Conservation (phyloP, 1,140 invertebrate genomes). For the Nasonia vitripennis region DNA sequence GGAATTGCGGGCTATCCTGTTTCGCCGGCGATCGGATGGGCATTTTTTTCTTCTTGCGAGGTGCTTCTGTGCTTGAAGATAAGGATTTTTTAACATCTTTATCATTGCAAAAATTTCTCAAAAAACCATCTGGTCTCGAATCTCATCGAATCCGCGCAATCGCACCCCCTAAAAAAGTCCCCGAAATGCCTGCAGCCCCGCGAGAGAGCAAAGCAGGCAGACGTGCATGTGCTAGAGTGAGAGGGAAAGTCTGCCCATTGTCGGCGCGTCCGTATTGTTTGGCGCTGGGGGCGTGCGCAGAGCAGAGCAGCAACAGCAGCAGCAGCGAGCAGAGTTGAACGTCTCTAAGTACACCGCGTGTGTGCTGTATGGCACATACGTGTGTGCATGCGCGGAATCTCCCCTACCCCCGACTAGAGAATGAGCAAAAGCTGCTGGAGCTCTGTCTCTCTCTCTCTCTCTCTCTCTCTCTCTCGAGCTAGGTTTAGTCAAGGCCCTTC, state of each 20-base stretch:
- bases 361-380: neutral
- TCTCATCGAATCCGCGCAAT: too few relatives aligned
- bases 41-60: too few relatives aligned
- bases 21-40: neutral
- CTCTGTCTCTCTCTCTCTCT: neutral
- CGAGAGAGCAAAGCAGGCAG: slow-evolving; percentile 8
- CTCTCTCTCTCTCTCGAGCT: neutral
- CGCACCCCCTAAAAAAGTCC: neutral
- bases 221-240: neutral
- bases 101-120: too few relatives aligned
- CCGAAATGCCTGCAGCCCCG: neutral
- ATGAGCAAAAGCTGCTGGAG: slow-evolving; percentile 31
- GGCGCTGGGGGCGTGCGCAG: slow-evolving; percentile 26
- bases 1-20: neutral
- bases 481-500: neutral
- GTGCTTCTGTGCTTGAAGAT: too few relatives aligned
- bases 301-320: neutral
- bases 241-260: slow-evolving; percentile 29
- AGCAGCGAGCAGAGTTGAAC: neutral
- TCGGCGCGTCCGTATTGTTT: slow-evolving; percentile 29
- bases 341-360: slow-evolving; percentile 30
- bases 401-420: slow-evolving; percentile 17
- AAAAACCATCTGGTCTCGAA: too few relatives aligned
- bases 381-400: neutral
- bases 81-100: too few relatives aligned